Base-by-base conservation (phyloP, 2,113 vertebrate genomes). In the Vanacampus margaritifer region DNA sequence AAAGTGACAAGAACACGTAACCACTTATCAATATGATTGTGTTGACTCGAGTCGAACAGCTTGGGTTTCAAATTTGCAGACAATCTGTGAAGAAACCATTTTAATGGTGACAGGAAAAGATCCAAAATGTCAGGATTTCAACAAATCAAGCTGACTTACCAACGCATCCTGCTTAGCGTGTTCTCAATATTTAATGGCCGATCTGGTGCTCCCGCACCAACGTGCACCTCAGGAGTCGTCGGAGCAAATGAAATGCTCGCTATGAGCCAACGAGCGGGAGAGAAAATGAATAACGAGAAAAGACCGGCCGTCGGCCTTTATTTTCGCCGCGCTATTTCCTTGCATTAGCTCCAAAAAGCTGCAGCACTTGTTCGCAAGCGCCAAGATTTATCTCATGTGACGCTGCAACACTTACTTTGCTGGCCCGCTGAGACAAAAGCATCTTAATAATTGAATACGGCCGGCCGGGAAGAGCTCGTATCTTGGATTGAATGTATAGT, bases 401-500 rank as follows among this genome's bases (percentile, higher is more conserved):
- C 53, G 35, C 54, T 54, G 24, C 67, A 81, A 75, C 63, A 46
- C 50, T 66, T 73, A 60, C 62, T 68, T 65, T 64, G 35, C 39
- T 45, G 65, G 65, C 67, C 26, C 37, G 26, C 67, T 58, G 56
- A 72, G 48, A 76, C 56, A 53, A 13, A 56, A 72, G 43, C 12
- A n/a, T 63, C 58, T 72, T 71, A 79, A 77, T 79, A 79, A 81
- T 59, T 72, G 51, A 81, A 65, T 45, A 63, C 12, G 56, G 56
- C 62, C 48, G 74, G 39, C 62, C 48, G 74, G 39, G 63, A 64
- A 46, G 36, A 69, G 53, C 41, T 62, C 41, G 41, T 37, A 65
- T 69, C 71, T 74, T 36, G 13, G 2, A 45, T 35, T 58, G 53
- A 80, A 71, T 41, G 39, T 56, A 50, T 63, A 67, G 45, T 64